A percentile compares a stretch with the other conserved stretches of the same genome.
phyloP scores from a whole-genome alignment of 1,140 invertebrate species.

The Eurosta solidaginis region DNA sequence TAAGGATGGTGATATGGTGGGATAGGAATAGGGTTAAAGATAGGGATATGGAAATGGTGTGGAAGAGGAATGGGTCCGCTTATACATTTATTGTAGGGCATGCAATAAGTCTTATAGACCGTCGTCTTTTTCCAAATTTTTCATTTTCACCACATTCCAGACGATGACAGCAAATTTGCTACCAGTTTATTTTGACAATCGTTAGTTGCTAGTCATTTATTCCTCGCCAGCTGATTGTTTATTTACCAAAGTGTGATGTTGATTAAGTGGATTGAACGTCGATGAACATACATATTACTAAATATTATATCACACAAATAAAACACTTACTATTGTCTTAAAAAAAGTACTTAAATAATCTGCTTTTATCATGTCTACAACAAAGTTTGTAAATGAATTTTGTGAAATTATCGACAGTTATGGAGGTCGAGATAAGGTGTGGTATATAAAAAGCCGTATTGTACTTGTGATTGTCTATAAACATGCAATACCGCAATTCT shows the following conservation, averaged over 20 bases:
- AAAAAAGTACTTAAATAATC: neutral
- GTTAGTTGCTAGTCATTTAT: neutral
- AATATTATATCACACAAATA: neutral
- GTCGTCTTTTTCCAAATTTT: neutral
- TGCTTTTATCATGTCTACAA: slow-evolving; percentile 36
- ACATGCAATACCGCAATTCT: neutral
- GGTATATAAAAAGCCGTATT: neutral
- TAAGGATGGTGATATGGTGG: too few relatives aligned
- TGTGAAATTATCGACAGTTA: slow-evolving; percentile 64
- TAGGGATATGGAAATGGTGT: too few relatives aligned
- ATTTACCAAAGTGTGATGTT: neutral
- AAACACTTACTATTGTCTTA: neutral
- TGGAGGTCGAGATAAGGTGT: slow-evolving; percentile 64
- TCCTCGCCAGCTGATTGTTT: neutral
- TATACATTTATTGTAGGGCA: neutral
- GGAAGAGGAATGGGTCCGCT: too few relatives aligned
- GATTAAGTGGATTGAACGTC: neutral
- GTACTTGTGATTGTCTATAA: neutral
- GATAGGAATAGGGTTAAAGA: too few relatives aligned
- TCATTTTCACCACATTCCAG: neutral
- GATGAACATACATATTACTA: neutral
- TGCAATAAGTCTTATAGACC: neutral
- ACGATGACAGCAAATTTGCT: neutral
- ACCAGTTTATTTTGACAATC: neutral
- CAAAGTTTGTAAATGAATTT: slow-evolving; percentile 60